These are phyloP conservation scores for Drosophila ficusphila DNA, from an alignment of 1,140 invertebrate species.

Conservation along the genomic window DNA sequence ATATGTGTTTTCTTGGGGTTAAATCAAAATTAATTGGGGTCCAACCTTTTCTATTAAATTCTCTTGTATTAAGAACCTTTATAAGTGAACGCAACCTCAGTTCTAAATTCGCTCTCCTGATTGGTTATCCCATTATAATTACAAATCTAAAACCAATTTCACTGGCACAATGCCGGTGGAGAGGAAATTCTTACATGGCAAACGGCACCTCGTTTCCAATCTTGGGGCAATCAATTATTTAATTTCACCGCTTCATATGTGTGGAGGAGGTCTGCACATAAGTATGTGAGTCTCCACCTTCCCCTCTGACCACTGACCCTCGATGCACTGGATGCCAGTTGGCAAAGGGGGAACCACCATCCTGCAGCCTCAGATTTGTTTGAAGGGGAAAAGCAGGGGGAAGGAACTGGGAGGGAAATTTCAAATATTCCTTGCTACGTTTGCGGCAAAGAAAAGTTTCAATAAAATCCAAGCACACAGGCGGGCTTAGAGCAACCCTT, in stretches of 20 bases:
- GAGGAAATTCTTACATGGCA: not conserved
- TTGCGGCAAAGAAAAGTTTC: slow-evolving; percentile 77
- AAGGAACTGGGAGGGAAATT: slow-evolving; percentile 28
- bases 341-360: not conserved
- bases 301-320: slow-evolving; percentile 3
- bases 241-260: slow-evolving; percentile 1
- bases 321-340: slow-evolving; percentile 27
- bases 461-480: slow-evolving; percentile 74
- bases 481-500: slow-evolving; percentile 50
- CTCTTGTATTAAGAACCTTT: too few relatives aligned
- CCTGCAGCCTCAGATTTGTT: not conserved
- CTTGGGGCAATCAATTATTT: slow-evolving; percentile 13
- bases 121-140: not conserved
- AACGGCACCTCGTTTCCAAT: not conserved
- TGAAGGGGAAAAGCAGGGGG: not conserved
- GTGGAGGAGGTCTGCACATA: not conserved
- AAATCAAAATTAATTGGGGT: too few relatives aligned
- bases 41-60: too few relatives aligned
- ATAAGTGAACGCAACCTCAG: too few relatives aligned
- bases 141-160: not conserved
- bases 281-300: not conserved
- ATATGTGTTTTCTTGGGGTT: too few relatives aligned
- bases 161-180: not conserved
- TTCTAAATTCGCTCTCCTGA: not conserved
- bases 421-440: slow-evolving; percentile 73